Evolutionary conservation across 37 sponge, comb jelly and placozoan genomes (phyloP).

Genomic region (Cliona cf. orientalis): DNA sequence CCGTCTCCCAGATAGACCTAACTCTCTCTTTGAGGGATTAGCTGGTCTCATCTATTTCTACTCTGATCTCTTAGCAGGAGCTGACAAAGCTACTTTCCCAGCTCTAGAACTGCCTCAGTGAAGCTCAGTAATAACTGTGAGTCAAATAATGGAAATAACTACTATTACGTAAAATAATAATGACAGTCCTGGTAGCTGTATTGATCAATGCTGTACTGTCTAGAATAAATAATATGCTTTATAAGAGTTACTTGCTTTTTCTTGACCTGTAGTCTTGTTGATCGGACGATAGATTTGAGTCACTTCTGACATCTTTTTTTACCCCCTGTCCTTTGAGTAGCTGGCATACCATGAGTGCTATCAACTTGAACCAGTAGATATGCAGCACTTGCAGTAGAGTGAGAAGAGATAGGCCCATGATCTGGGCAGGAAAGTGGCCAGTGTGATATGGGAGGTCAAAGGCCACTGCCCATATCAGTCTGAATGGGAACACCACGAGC

Average conservation of each 20-base stretch:
- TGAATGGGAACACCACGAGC: slow-evolving; percentile 21
- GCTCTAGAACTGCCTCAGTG: slow-evolving; percentile 60
- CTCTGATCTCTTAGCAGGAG: slow-evolving; percentile 62
- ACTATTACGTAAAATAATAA: too few species aligned
- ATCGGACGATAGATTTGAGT: slow-evolving; percentile 3
- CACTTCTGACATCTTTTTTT: slow-evolving; percentile 32
- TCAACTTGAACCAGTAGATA: slow-evolving; percentile 61
- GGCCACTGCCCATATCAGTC: slow-evolving; percentile 9
- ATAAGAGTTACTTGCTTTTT: too few species aligned
- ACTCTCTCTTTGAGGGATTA: slow-evolving; percentile 93
- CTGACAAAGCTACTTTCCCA: slow-evolving; percentile 74
- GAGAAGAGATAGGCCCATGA: slow-evolving; percentile 2
- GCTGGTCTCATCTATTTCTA: slow-evolving; percentile 85
- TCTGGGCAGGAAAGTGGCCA: slow-evolving; percentile 9
- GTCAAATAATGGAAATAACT: not conserved
- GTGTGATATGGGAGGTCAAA: slow-evolving; percentile 11
- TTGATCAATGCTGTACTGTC: too few species aligned
- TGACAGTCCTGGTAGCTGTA: too few species aligned
- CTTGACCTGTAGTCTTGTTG: not conserved
- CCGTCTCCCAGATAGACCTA: slow-evolving; percentile 79
- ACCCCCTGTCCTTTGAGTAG: not conserved
- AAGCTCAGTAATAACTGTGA: not conserved
- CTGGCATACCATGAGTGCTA: slow-evolving; percentile 11
- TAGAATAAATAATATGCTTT: too few species aligned
- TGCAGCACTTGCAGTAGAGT: slow-evolving; percentile 31